Evolutionary conservation across 1,140 invertebrate genomes (phyloP).

Genomic region (Lordiphosa mommai): DNA sequence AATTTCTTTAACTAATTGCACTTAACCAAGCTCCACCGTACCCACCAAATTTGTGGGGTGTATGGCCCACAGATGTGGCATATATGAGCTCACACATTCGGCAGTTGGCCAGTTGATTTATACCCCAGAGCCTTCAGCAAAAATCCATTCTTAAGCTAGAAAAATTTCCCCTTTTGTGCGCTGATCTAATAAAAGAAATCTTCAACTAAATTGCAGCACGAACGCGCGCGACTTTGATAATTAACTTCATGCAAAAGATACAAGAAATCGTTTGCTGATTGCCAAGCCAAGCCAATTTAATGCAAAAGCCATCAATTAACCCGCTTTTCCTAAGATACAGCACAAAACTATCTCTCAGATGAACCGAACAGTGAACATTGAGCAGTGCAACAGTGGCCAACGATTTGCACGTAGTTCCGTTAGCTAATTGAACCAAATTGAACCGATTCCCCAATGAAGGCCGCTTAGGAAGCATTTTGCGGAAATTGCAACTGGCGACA

Average conservation of each 20-base stretch:
- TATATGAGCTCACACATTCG: constrained; percentile 25
- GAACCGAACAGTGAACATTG: constrained; percentile 9
- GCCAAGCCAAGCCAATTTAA: constrained; percentile 69
- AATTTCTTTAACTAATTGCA: too few species aligned
- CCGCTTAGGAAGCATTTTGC: constrained; percentile 8
- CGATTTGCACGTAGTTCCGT: constrained; percentile 77
- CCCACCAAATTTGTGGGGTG: not conserved
- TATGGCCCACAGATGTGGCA: constrained; percentile 39
- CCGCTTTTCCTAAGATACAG: constrained; percentile 56
- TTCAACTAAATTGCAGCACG: constrained; percentile 70
- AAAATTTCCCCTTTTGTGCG: constrained; percentile 32
- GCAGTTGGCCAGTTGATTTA: constrained; percentile 43
- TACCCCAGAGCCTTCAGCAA: constrained; percentile 9
- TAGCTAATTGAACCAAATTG: constrained; percentile 60
- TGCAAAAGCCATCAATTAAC: constrained; percentile 78
- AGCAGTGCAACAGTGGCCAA: constrained; percentile 20
- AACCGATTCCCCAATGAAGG: constrained; percentile 6
- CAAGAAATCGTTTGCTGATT: constrained; percentile 45
- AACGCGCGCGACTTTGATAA: constrained; percentile 65
- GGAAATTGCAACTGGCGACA: constrained; percentile 35
- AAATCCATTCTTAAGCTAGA: not conserved
- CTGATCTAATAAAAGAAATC: constrained; percentile 55
- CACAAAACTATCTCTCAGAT: constrained; percentile 23
- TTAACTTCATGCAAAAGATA: constrained; percentile 68
- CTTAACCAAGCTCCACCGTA: too few species aligned